These are phyloP conservation scores for Tachyglossus aculeatus DNA, from an alignment of 2,797 vertebrate species.

Conservation along the genomic window DNA sequence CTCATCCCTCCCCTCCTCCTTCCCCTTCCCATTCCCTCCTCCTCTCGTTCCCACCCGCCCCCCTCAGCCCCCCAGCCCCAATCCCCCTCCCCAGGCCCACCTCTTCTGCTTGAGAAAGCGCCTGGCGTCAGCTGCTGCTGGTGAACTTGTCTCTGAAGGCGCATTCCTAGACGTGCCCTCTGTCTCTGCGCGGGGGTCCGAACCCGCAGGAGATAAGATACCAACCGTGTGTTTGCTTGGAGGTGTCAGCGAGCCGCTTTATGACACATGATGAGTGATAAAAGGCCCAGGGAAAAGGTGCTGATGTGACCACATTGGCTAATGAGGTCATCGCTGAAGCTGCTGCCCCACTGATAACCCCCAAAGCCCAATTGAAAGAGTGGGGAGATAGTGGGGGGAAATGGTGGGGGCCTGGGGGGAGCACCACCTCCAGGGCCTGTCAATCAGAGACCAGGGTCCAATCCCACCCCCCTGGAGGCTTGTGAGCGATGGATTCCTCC, in stretches of 20 bases:
- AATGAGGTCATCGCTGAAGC: slow-evolving; percentile 81
- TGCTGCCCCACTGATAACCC: slow-evolving; percentile 77
- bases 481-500: background rate
- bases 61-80: accelerated
- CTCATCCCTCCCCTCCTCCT: background rate
- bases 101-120: slow-evolving; percentile 47
- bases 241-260: slow-evolving; percentile 70
- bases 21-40: background rate
- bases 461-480: background rate
- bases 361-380: slow-evolving; percentile 66
- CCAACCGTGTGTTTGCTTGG: slow-evolving; percentile 59
- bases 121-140: slow-evolving; percentile 43
- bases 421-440: slow-evolving; percentile 32
- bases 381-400: slow-evolving; percentile 54
- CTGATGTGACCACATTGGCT: slow-evolving; percentile 76
- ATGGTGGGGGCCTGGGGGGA: slow-evolving; percentile 11
- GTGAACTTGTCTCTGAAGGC: slow-evolving; percentile 57
- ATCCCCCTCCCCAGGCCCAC: background rate
- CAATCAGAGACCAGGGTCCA: slow-evolving; percentile 46
- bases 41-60: background rate
- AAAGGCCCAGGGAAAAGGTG: slow-evolving; percentile 71
- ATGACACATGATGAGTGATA: slow-evolving; percentile 73
- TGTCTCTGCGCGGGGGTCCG: slow-evolving; percentile 68
- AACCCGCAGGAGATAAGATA: slow-evolving; percentile 77
- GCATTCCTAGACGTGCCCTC: slow-evolving; percentile 72